Base-by-base conservation (phyloP, 2,113 vertebrate species). In the Tiliqua scincoides region DNA sequence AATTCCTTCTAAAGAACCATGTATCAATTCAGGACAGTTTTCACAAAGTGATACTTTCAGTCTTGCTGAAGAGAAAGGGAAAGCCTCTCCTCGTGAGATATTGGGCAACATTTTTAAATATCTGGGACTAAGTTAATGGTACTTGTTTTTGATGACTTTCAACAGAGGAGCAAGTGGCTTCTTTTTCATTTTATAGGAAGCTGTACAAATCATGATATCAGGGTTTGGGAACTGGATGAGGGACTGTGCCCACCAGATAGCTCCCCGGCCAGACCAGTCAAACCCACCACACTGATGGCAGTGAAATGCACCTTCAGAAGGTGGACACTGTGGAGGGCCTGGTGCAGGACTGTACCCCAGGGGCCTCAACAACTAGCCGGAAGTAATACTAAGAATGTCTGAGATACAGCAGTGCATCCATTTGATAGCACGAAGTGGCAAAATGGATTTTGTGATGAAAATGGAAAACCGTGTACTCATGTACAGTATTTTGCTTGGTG, bases 371-470 rank as follows among this genome's bases (percentile, higher is more conserved):
- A n/a, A n/a, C n/a, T n/a, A n/a, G n/a, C n/a, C n/a, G n/a, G n/a
- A n/a, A n/a, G n/a, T n/a, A n/a, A n/a, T n/a, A n/a, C n/a, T n/a
- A n/a, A n/a, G n/a, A n/a, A n/a, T n/a, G n/a, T n/a, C n/a, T n/a
- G n/a, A n/a, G n/a, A n/a, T n/a, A n/a, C n/a, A n/a, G n/a, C n/a
- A n/a, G n/a, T n/a, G n/a, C n/a, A n/a, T n/a, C n/a, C n/a, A n/a
- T n/a, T n/a, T n/a, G n/a, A n/a, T n/a, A n/a, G n/a, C n/a, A n/a
- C 72, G 48, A 61, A 71, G 59, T 75, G 32, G 65, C n/a, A 79
- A 75, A 63, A 43, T 59, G 17, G 35, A 75, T 80, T 40, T 37
- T 59, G n/a, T 21, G 43, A 8, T 88, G 82, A 92, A 86, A 88
- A 87, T 54, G 14, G 63, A 32, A 86, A 91, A 62, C 32, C 43